phyloP scores from a whole-genome alignment of 2,113 vertebrate genomes.

The Plectropomus leopardus region DNA sequence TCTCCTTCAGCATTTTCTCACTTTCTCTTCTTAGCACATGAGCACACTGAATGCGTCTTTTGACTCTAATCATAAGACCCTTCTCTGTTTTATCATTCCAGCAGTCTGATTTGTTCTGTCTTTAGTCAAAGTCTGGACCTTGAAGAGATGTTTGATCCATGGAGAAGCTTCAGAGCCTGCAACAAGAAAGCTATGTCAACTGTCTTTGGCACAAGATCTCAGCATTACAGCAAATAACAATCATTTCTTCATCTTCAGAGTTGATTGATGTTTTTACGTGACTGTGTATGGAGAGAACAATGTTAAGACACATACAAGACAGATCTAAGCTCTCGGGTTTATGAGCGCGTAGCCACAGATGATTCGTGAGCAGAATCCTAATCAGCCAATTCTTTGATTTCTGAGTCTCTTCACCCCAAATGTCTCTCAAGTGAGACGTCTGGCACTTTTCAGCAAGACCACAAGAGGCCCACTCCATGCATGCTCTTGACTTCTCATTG shows the following conservation, averaged over 20 bases:
- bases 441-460: conserved; percentile 36
- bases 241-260: neutral
- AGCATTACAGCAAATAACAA: neutral
- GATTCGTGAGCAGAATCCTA: conserved; percentile 25
- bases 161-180: neutral
- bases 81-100: conserved; percentile 34
- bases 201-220: neutral
- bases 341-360: neutral
- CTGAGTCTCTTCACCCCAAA: conserved; percentile 5
- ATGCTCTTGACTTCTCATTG: conserved; percentile 67
- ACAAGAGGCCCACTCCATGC: conserved; percentile 51
- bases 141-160: conserved; percentile 11
- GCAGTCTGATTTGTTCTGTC: conserved; percentile 5
- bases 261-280: neutral
- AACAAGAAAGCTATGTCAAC: neutral
- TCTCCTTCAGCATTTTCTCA: conserved; percentile 66
- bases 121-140: neutral
- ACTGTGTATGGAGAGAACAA: neutral
- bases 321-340: neutral
- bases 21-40: conserved; percentile 57
- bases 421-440: conserved; percentile 40
- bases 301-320: neutral
- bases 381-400: conserved; percentile 38
- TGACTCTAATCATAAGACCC: conserved; percentile 21
- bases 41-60: conserved; percentile 44